These are phyloP conservation scores for Diplodus sargus DNA, from an alignment of 2,797 vertebrate genomes.

Conservation along the genomic window DNA sequence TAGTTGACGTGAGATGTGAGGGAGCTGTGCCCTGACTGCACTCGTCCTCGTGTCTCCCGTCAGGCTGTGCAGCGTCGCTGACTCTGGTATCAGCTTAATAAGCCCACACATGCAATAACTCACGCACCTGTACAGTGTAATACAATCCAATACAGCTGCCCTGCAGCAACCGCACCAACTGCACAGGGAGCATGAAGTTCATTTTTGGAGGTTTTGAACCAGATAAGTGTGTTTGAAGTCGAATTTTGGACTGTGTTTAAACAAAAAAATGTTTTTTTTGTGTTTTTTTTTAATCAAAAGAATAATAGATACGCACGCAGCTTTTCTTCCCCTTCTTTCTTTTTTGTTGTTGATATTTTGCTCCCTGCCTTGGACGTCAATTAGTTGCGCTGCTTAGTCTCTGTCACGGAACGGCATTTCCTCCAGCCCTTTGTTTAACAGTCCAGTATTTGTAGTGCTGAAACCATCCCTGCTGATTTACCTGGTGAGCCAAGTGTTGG, in stretches of 20 bases:
- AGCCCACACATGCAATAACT: background rate
- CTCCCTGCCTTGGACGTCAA: constrained; percentile 1
- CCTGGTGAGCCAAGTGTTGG: constrained; percentile 29
- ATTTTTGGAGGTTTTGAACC: too few relatives aligned
- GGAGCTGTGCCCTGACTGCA: constrained; percentile 5
- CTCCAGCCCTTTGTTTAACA: constrained; percentile 31
- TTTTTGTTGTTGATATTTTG: too few relatives aligned
- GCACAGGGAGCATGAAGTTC: background rate
- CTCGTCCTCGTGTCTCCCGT: constrained; percentile 9
- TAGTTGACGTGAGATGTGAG: constrained; percentile 7
- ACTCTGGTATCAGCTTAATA: constrained; percentile 34
- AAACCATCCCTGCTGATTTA: constrained; percentile 35
- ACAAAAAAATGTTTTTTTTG: too few relatives aligned
- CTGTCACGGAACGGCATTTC: constrained; percentile 12
- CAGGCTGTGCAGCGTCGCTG: constrained; percentile 26
- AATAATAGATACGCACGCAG: background rate
- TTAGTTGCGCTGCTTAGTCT: background rate
- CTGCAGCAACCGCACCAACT: background rate
- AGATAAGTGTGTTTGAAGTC: too few relatives aligned
- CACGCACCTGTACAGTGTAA: background rate
- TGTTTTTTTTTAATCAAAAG: background rate
- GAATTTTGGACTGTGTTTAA: too few relatives aligned
- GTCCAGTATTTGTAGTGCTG: constrained; percentile 12
- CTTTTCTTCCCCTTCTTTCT: background rate
- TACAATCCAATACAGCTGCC: too few relatives aligned